Conservation (phyloP, 92 coral and sea anemone genomes). For the Isaurus tuberculatus region DNA sequence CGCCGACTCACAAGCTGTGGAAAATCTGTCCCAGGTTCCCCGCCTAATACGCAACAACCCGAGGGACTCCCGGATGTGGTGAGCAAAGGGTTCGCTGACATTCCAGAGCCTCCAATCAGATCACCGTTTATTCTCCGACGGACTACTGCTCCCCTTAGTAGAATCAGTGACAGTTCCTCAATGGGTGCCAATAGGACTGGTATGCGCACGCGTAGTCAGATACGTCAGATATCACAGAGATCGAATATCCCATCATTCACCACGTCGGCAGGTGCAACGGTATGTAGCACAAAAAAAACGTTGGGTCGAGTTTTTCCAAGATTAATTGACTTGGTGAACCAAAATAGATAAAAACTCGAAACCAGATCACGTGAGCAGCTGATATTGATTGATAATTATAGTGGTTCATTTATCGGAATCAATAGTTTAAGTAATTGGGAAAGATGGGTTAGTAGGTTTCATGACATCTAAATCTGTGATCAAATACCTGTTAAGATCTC, state of each 20-base stretch:
- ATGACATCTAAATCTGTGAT: no score
- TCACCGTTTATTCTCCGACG: conserved; percentile 79
- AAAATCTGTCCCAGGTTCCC: conserved; percentile 53
- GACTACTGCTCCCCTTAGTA: conserved; percentile 60
- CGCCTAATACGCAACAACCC: conserved; percentile 39
- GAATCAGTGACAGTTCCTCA: conserved; percentile 1
- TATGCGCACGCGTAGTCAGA: conserved; percentile 48
- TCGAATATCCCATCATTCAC: conserved; percentile 48
- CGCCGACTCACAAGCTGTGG: conserved; percentile 59
- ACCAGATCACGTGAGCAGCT: no score
- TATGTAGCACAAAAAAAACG: conserved; percentile 4
- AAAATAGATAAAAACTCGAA: no score
- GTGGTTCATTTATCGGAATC: no score
- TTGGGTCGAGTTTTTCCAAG: no score
- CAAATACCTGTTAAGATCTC: no score
- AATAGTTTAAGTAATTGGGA: no score
- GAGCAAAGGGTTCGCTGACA: conserved; percentile 72
- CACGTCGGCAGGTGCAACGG: conserved; percentile 2
- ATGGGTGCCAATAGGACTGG: conserved; percentile 34
- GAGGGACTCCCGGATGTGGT: conserved; percentile 74
- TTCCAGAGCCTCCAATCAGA: conserved; percentile 67
- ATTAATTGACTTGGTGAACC: no score
- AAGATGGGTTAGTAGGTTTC: no score
- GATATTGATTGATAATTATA: no score
- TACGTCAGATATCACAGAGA: conserved; percentile 36